A percentile compares a stretch with the other conserved stretches of the same genome.
phyloP scores from a whole-genome alignment of 2,888 invertebrate species.

The Tachystola acroxantha region DNA sequence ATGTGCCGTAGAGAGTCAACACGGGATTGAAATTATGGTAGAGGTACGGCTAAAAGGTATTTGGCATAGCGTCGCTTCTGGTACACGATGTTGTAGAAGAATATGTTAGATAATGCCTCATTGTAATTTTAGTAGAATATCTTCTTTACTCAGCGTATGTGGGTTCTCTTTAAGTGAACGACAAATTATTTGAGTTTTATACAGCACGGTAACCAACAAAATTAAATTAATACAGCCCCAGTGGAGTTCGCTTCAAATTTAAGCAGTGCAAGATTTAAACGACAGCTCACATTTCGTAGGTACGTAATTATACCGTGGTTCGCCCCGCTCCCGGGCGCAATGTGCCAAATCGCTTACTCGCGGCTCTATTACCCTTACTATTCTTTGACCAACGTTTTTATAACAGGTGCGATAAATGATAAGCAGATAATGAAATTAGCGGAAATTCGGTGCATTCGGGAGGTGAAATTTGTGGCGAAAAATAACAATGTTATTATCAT shows the following conservation, averaged over 20 bases:
- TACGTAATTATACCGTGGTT: slow-evolving; percentile 70
- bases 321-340: slow-evolving; percentile 56
- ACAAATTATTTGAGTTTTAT: slow-evolving; percentile 10
- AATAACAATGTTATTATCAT: too few species aligned
- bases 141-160: not conserved
- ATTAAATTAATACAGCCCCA: slow-evolving; percentile 62
- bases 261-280: slow-evolving; percentile 72
- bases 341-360: slow-evolving; percentile 76
- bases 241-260: slow-evolving; percentile 65
- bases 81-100: too few species aligned
- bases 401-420: too few species aligned
- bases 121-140: not conserved
- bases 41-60: too few species aligned
- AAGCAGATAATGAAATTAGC: too few species aligned
- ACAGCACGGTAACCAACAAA: slow-evolving; percentile 31
- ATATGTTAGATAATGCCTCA: too few species aligned
- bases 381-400: too few species aligned
- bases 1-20: too few species aligned
- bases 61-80: too few species aligned
- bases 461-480: too few species aligned
- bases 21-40: too few species aligned
- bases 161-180: not conserved
- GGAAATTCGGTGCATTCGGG: too few species aligned
- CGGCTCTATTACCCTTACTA: slow-evolving; percentile 35
- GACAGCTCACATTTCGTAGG: slow-evolving; percentile 67